Evolutionary conservation across 2,797 vertebrate genomes (phyloP).

Genomic region (Myotis pilosus): DNA sequence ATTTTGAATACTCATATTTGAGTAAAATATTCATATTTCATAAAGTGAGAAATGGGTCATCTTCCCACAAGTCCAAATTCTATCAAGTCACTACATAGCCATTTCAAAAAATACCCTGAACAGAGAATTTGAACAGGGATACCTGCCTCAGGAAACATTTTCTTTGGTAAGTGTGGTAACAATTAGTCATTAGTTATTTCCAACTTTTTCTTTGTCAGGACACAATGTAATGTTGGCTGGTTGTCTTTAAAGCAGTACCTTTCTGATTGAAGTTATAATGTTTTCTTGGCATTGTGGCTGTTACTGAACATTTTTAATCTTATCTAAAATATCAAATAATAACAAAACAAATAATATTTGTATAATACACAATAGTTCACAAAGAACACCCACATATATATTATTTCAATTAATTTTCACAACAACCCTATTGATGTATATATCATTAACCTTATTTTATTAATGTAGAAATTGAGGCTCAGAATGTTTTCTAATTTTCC

Average conservation of each 20-base stretch:
- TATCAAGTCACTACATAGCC: not conserved
- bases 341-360: slow-evolving; percentile 22
- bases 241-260: not conserved
- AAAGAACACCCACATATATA: not conserved
- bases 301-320: slow-evolving; percentile 34
- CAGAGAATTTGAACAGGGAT: slow-evolving; percentile 14
- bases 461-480: not conserved
- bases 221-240: slow-evolving; percentile 3
- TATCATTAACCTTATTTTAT: slow-evolving; percentile 36
- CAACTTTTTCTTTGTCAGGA: slow-evolving; percentile 21
- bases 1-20: not conserved
- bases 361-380: not conserved
- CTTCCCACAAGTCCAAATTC: not conserved
- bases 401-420: slow-evolving; percentile 31
- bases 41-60: slow-evolving; percentile 38
- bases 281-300: not conserved
- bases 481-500: slow-evolving; percentile 1
- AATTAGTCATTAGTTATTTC: slow-evolving; percentile 39
- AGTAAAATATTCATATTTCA: slow-evolving; percentile 29
- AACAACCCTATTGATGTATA: not conserved
- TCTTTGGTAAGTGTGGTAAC: not conserved
- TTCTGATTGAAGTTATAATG: not conserved
- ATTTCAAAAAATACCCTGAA: slow-evolving; percentile 34
- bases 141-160: not conserved
- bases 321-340: slow-evolving; percentile 37